Conservation (phyloP, 2,888 invertebrate species). For the Amphipyra tragopoginis region DNA sequence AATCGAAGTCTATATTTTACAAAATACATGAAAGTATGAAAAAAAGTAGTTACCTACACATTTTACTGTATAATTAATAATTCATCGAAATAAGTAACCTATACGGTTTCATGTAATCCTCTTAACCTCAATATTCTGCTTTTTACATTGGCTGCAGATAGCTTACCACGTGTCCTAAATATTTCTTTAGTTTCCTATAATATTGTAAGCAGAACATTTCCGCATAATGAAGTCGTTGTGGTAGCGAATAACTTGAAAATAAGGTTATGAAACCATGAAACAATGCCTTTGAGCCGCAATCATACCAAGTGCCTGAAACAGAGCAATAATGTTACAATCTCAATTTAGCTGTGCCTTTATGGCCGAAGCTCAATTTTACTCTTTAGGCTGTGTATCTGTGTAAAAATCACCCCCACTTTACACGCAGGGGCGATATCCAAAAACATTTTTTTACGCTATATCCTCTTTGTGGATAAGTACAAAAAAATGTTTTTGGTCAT, state of each 20-base stretch:
- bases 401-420: no score
- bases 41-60: not conserved
- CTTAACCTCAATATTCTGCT: not conserved
- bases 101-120: constrained; percentile 1
- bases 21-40: not conserved
- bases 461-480: no score
- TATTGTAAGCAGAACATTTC: not conserved
- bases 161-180: not conserved
- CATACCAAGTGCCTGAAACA: constrained; percentile 37
- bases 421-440: no score
- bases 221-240: not conserved
- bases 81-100: not conserved
- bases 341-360: constrained; percentile 4
- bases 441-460: no score
- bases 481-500: no score
- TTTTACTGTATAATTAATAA: not conserved
- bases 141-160: not conserved
- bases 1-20: not conserved
- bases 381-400: no score
- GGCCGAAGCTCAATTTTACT: not conserved
- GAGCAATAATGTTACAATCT: constrained; percentile 12
- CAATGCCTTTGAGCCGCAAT: constrained; percentile 18
- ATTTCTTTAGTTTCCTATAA: no score
- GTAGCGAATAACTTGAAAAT: constrained; percentile 2
- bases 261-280: constrained; percentile 17